These are phyloP conservation scores for Saxicola maurus DNA, from an alignment of 2,797 vertebrate species.

Conservation along the genomic window DNA sequence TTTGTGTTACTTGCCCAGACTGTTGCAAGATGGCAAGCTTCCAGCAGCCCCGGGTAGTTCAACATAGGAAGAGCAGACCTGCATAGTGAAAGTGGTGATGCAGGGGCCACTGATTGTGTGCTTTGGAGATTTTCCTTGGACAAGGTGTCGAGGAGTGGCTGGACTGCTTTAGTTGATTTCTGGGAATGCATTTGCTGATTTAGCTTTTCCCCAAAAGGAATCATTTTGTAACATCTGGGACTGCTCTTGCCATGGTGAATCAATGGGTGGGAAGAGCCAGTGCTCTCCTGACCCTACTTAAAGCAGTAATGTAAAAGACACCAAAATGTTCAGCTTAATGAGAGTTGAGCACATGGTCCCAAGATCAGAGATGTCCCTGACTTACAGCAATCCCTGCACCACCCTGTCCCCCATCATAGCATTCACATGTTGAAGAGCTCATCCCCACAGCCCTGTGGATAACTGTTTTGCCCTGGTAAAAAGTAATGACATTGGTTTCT, in stretches of 20 bases:
- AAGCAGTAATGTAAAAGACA: background rate
- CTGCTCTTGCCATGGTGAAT: background rate
- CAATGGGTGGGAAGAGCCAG: background rate
- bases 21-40: background rate
- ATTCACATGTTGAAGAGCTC: accelerated
- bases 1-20: background rate
- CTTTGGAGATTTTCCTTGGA: background rate
- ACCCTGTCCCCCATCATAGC: background rate
- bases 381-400: accelerated
- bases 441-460: accelerated
- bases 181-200: background rate
- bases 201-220: background rate
- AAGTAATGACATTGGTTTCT: background rate
- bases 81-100: background rate
- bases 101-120: background rate
- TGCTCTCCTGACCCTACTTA: background rate
- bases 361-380: background rate
- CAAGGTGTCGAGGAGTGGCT: background rate
- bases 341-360: background rate
- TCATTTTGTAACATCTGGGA: background rate
- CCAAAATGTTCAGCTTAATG: background rate
- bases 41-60: background rate
- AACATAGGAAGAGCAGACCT: background rate
- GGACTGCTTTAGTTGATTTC: background rate
- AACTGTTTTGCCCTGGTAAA: background rate